Evolutionary conservation across 92 coral and sea anemone species (phyloP), one percentile per base, ranked within the genome.

Genomic region (Heliopora coerulea): DNA sequence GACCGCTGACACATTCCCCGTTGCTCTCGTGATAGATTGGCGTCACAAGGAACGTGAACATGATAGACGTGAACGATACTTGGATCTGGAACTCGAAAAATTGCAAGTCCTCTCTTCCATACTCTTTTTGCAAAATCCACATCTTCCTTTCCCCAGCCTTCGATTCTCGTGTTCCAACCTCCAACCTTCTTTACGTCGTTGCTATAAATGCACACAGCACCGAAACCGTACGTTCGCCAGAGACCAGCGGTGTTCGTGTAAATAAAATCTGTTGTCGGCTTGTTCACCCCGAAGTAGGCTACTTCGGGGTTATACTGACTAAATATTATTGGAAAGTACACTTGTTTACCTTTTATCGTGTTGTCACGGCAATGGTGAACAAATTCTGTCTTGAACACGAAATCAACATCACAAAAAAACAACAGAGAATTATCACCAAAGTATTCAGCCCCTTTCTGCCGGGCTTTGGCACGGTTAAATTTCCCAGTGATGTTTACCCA

Each of bases 131-230:
- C 85, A 59, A 92, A 72, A 32, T 92, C 93, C 39, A 87, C 90
- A 76, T 92, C 97, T 48, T 92, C 97, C 20, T 86, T 66, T 0
- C 97, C 97, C 97, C 97, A 92, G 14, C 97, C 97, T 79, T 79
- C 82, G 52, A 92, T 92, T 12, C 89, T 89, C 3, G 96, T 89
- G 69, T 92, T 91, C 48, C 89, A 87, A 10, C 97, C 97, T 18
- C 96, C 97, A 3, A 87, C 96, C 1, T 87, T 60, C 54, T 60
- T 86, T 21, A 89, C 73, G 63, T 92, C 97, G 74, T 76, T 81
- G 59, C 81, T 84, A 49, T 89, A 89, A 85, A 86, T 84, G 42
- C 91, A 79, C 19, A 89, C 97, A 48, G 88, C 85, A 27, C 97
- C 97, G 57, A 86, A 92, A 0, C 90, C 88, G 68, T 87, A 92